Conservation (phyloP, 2,797 vertebrate genomes). For the Phrynocephalus forsythii region DNA sequence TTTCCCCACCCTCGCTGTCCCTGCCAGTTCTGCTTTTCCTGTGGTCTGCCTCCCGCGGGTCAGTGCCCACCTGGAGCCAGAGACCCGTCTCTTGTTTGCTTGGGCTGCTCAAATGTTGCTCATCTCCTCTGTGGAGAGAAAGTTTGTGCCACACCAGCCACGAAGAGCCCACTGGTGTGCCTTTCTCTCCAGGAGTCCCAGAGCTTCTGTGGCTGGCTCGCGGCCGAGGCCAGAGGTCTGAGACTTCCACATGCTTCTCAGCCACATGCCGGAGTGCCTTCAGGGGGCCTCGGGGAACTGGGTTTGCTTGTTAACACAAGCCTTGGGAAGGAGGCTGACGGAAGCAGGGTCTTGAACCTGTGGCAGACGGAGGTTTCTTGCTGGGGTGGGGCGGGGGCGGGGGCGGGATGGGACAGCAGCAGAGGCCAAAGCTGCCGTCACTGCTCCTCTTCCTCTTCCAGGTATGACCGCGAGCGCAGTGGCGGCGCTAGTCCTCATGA, state of each 20-base stretch:
- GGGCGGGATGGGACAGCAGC: too few species aligned
- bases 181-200: background rate
- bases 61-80: background rate
- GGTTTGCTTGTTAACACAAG: background rate
- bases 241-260: background rate
- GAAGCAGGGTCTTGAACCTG: background rate
- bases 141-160: background rate
- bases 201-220: background rate
- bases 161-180: background rate
- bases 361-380: too few species aligned
- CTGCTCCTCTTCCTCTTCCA: conserved; percentile 73
- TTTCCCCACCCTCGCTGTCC: background rate
- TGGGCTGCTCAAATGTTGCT: background rate
- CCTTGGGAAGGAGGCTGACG: too few species aligned
- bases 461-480: conserved; percentile 98
- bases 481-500: conserved; percentile 98
- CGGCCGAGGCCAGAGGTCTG: background rate
- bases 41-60: background rate
- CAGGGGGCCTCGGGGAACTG: too few species aligned
- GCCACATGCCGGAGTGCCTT: background rate
- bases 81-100: background rate
- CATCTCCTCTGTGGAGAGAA: background rate
- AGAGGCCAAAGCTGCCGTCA: too few species aligned
- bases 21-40: background rate
- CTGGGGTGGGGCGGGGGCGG: too few species aligned